Base-by-base conservation (phyloP, 2,888 invertebrate species). In the Hyalella azteca region DNA sequence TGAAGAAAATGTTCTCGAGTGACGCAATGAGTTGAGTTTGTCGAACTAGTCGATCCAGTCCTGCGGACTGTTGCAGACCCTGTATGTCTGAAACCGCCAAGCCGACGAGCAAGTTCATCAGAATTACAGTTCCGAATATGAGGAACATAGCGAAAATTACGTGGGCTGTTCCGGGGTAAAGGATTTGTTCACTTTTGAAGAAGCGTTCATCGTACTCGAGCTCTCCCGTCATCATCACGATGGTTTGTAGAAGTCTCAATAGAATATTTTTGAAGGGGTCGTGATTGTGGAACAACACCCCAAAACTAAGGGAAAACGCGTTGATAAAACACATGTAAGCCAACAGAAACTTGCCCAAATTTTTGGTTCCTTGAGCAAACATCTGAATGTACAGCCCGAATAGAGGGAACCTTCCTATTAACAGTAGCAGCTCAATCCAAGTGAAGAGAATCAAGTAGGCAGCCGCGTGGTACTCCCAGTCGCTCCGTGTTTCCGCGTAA, bases 141-240 rank as follows among this genome's bases (percentile, higher is more conserved):
- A 94, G 93, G 87, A 95, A 95, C 66, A 91, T 90, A 2, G 94
- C 87, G 85, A 94, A 93, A 89, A 95, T 91, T 3, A 92, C 89
- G 85, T 94, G 94, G 0, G 94, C 91, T 0, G 94, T 94, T 13
- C 91, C 90, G 0, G 92, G 92, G 87, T 93, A 93, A 81, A 91
- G 89, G 15, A 93, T 82, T 4, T 73, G 79, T 39, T 81, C 73
- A 85, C 86, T 85, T 1, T 87, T 86, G 26, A 86, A 94, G 87
- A 94, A 95, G 84, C 94, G 93, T 86, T 94, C 94, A 87, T 95
- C 94, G 85, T 86, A 86, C 32, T 86, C 94, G 76, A 95, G 87
- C 87, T 95, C 95, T 0, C 95, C 95, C 0, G 94, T 93, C 94
- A 95, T 94, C 95, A 95, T 95, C 86, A 94, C 93, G 19, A 95